Conservation (phyloP, 2,113 vertebrate species). For the Thunnus maccoyii region DNA sequence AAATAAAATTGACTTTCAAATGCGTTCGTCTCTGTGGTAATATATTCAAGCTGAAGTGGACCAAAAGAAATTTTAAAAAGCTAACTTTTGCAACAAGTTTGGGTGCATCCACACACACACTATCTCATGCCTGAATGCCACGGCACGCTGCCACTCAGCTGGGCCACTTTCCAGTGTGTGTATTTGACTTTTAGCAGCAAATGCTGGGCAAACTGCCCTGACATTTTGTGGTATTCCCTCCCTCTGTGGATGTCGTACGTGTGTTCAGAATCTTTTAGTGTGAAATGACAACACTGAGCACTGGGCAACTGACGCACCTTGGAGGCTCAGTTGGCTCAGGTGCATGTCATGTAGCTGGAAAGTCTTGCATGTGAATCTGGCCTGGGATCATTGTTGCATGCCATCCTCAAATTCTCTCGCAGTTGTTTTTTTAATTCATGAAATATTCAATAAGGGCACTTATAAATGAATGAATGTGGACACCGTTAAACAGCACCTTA, state of each 20-base stretch:
- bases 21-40: slow-evolving; percentile 45
- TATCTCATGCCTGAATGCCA: slow-evolving; percentile 39
- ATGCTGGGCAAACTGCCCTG: slow-evolving; percentile 22
- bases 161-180: slow-evolving; percentile 30
- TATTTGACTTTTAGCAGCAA: slow-evolving; percentile 43
- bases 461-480: too few relatives aligned
- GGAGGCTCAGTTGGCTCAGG: slow-evolving; percentile 32
- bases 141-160: slow-evolving; percentile 23
- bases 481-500: too few relatives aligned
- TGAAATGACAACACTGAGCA: slow-evolving; percentile 3
- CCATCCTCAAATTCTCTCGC: not conserved
- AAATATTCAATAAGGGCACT: not conserved
- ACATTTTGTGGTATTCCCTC: slow-evolving; percentile 26
- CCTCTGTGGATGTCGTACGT: not conserved
- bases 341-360: slow-evolving; percentile 30
- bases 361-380: slow-evolving; percentile 15
- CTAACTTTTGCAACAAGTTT: slow-evolving; percentile 49
- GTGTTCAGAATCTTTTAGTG: slow-evolving; percentile 6
- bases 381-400: slow-evolving; percentile 22
- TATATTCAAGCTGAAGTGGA: slow-evolving; percentile 28
- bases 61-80: slow-evolving; percentile 44
- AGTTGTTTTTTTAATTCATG: not conserved
- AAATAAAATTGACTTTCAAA: slow-evolving; percentile 73
- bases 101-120: slow-evolving; percentile 15
- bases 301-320: slow-evolving; percentile 4